Evolutionary conservation across 2,113 vertebrate species (phyloP).

Genomic region (Monopterus albus): DNA sequence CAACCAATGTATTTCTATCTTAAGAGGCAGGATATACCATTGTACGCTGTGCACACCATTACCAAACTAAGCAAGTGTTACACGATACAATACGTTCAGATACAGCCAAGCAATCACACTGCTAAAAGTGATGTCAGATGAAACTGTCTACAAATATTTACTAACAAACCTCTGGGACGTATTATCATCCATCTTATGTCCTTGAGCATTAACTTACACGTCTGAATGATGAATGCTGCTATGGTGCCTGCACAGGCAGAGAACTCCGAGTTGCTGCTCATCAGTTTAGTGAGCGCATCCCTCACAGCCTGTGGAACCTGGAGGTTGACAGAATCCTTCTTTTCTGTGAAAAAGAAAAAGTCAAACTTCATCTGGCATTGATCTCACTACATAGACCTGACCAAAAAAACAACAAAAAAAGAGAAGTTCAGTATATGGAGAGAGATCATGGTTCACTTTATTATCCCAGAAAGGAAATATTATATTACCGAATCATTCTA

Average conservation of each 20-base stretch:
- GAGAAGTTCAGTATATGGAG: too few relatives aligned
- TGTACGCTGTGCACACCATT: too few relatives aligned
- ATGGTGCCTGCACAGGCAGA: conserved; percentile 84
- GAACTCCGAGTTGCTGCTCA: conserved; percentile 81
- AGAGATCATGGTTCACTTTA: too few relatives aligned
- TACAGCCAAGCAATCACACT: neutral
- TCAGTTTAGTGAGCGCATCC: conserved; percentile 83
- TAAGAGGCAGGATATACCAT: too few relatives aligned
- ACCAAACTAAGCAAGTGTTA: neutral
- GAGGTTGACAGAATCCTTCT: conserved; percentile 71
- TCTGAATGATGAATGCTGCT: conserved; percentile 91
- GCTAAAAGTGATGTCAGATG: neutral
- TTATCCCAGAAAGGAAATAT: too few relatives aligned
- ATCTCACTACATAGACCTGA: neutral
- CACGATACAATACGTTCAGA: neutral
- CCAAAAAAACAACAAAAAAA: too few relatives aligned
- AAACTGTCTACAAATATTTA: too few relatives aligned
- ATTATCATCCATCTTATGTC: neutral
- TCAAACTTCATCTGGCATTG: neutral
- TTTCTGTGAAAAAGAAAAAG: conserved; percentile 71
- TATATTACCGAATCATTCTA: too few relatives aligned
- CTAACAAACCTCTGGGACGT: neutral
- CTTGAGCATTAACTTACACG: conserved; percentile 79
- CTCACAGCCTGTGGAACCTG: conserved; percentile 82
- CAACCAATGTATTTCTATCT: too few relatives aligned